Evolutionary conservation across 2,797 vertebrate genomes (phyloP), one percentile per base, ranked within the genome.

Genomic region (Pipistrellus nathusii): DNA sequence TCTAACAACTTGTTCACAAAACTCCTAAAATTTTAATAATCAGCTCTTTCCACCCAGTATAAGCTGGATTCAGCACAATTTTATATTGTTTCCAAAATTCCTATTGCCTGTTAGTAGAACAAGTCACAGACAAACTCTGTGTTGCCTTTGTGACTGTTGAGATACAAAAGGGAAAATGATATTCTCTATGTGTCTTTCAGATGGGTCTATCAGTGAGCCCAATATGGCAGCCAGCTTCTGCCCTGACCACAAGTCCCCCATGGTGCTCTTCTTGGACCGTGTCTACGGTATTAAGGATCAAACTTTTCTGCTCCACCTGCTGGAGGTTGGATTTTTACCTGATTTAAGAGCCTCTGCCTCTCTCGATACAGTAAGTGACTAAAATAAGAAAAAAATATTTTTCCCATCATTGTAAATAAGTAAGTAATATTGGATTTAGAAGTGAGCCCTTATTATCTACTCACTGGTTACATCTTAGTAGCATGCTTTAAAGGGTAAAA

Each of bases 281-380:
- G 99, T 99, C 32, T 99, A 99, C 62, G 99, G 99, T 82, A 99
- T 99, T 68, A 99, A 99, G 98, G 99, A 99, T 98, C 99, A 99
- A 98, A 98, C 98, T 93, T 99, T 99, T 92, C 98, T 99, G 69
- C 99, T 99, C 77, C 99, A 99, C 95, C 98, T 99, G 86, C 97
- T 99, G 2, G 99, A 99, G 98, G 99, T 99, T 96, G 99, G 99
- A 90, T 99, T 99, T 98, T 98, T 99, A 96, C 99, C 99, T 18
- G 99, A 99, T 97, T 98, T 99, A 96, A 98, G 99, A 98, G 99
- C 99, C 9, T 99, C 99, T 64, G 99, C 99, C 57, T 99, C 99
- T 90, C 97, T 99, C 95, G 99, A 99, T 95, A 99, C 99, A 97
- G 99, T 99, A 98, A 98, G 99, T 98, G 62, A n/a, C 48, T 81